Evolutionary conservation across 2,113 vertebrate species (phyloP), one percentile per base, ranked within the genome.

Genomic region (Phalacrocorax pelagicus): DNA sequence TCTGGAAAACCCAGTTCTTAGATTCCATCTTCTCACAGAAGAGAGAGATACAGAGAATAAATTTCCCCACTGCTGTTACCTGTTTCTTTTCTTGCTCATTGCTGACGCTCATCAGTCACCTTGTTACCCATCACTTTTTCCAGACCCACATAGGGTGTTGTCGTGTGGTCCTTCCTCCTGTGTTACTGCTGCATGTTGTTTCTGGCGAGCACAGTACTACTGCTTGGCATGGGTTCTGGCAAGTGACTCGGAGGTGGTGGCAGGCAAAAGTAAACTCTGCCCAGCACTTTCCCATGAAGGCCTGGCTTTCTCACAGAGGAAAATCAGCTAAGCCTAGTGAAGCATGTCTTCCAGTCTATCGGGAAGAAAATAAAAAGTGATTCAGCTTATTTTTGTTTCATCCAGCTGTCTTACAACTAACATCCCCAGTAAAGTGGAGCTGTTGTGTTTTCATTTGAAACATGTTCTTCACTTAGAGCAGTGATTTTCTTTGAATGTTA

Each of bases 381-480:
- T 86, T 80, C 88, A 72, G 79, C 55, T 91, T 83, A 17, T 88
- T 96, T 95, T 89, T 69, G 23, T 87, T 92, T 81, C 69, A 79
- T n/a, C 18, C 81, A 52, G 38, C 5, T 81, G 70, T 49, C 74
- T 92, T 44, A 52, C 67, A 74, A 42, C 34, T 3, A 73, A 15
- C 38, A 23, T 73, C 62, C 61, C 54, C 27, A 12, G 72, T 38
- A 36, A 86, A 91, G 82, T 14, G 34, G 71, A 34, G 46, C 65
- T 77, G 51, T 15, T 79, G 58, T 73, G 62, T n/a, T 86, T 88
- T 40, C 7, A 36, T 63, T 4, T 69, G 66, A 93, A 85, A 63
- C 11, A 3, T 6, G 2, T 36, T 81, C 70, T 34, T 81, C 29
- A 4, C 59, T 71, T 34, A 4, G 29, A 58, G 54, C 30, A 79